A percentile compares a stretch with the other conserved stretches of the same genome.
These are phyloP conservation scores for Megalurothrips usitatus DNA, from an alignment of 2,888 invertebrate species.

Conservation along the genomic window DNA sequence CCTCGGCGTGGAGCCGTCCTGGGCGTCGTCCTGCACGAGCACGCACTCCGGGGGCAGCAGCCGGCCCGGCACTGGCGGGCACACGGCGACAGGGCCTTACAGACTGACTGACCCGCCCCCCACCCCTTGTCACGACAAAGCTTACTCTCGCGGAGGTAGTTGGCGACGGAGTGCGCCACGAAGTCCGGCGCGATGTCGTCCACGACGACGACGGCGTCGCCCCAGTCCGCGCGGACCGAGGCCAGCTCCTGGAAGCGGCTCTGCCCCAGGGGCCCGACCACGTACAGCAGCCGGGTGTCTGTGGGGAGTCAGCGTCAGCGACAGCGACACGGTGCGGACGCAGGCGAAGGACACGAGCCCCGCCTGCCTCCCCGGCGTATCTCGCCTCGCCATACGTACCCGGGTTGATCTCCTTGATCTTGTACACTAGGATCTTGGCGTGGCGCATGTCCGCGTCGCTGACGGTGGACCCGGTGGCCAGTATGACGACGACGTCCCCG, in stretches of 20 bases:
- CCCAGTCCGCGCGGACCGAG: background rate
- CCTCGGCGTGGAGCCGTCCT: background rate
- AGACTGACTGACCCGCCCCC: background rate
- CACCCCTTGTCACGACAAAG: too few species aligned
- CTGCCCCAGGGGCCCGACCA: constrained; percentile 21
- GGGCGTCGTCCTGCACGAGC: background rate
- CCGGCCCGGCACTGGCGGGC: background rate
- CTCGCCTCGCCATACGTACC: background rate
- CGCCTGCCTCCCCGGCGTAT: background rate
- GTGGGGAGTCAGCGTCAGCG: too few species aligned
- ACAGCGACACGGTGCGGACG: too few species aligned
- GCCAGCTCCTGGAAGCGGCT: constrained; percentile 26
- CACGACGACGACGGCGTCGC: background rate
- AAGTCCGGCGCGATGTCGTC: background rate
- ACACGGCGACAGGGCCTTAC: background rate
- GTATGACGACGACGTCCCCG: constrained; percentile 23
- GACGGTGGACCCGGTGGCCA: constrained; percentile 27
- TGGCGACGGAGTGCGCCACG: constrained; percentile 5
- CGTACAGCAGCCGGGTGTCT: constrained; percentile 29
- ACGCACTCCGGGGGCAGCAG: background rate
- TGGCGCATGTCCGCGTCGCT: constrained; percentile 28
- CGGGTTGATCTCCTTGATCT: constrained; percentile 28
- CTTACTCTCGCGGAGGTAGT: background rate
- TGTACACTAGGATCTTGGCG: background rate
- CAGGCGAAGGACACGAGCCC: background rate